Evolutionary conservation across 2,888 invertebrate genomes (phyloP), one percentile per base, ranked within the genome.

Genomic region (Andrena minutula): DNA sequence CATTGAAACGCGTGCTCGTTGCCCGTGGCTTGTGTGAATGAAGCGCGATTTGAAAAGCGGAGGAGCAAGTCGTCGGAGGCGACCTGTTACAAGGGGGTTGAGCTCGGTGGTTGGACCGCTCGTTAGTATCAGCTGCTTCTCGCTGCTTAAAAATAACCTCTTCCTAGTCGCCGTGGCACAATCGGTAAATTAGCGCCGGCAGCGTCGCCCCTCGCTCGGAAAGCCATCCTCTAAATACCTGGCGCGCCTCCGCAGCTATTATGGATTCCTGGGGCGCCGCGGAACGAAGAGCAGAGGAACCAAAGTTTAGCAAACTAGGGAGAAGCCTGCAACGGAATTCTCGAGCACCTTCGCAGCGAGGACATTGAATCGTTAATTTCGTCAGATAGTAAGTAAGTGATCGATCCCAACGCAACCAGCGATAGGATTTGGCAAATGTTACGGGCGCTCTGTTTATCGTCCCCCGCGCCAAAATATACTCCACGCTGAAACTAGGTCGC

Each of bases 91-190:
- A 83, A 85, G 85, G 81, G 86, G 89, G 81, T 87, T 87, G 76
- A 69, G 66, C 76, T 79, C 69, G 85, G 86, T 85, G 85, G 89
- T 84, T 86, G 86, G 84, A 75, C 75, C 81, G 88, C 90, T 91
- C 90, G 89, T 91, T 90, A 90, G 88, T 71, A 84, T 81, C 85
- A 83, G 87, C 83, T 81, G 85, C 76, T 56, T 10, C 16, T 77
- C n/a, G 56, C 71, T 83, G 83, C 81, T 89, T 84, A 89, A 90
- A 90, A 90, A 90, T 90, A 90, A 87, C 88, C 80, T 77, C 76
- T 79, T 84, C 75, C 79, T 79, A 82, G 70, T 47, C 61, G 58
- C n/a, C 71, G 20, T 12, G 10, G 65, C 70, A 82, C 87, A 82
- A 83, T 84, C 87, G 78, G 82, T 83, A 88, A 91, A 90, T 91